Conservation (phyloP, 2,797 vertebrate species). For the Amphiprion clarkii region DNA sequence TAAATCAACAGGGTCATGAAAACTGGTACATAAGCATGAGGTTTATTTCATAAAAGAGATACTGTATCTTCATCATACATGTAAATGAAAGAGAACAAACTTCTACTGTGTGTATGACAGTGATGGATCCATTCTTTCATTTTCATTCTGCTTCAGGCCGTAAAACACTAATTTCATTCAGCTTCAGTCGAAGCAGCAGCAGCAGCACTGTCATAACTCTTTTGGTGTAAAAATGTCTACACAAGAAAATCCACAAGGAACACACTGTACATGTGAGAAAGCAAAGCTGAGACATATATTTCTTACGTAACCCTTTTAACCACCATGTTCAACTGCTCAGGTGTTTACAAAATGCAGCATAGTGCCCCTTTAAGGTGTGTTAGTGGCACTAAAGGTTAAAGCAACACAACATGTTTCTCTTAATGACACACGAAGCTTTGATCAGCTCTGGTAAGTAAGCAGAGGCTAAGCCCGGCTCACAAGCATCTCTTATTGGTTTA, state of each 20-base stretch:
- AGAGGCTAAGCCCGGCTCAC: constrained; percentile 52
- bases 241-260: constrained; percentile 2
- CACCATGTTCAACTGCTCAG: constrained; percentile 22
- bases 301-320: constrained; percentile 27
- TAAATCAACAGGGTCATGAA: constrained; percentile 18
- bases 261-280: not conserved
- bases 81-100: constrained; percentile 10
- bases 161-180: not conserved
- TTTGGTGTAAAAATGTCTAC: not conserved
- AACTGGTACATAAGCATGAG: constrained; percentile 15
- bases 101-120: constrained; percentile 7
- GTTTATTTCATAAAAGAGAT: constrained; percentile 53
- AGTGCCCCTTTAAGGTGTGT: constrained; percentile 49
- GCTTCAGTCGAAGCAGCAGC: constrained; percentile 9
- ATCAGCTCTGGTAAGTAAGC: constrained; percentile 66
- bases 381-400: constrained; percentile 53
- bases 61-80: constrained; percentile 9
- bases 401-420: constrained; percentile 64
- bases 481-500: constrained; percentile 74
- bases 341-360: constrained; percentile 43
- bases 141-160: not conserved
- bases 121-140: constrained; percentile 8
- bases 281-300: not conserved
- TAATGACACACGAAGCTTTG: constrained; percentile 65
- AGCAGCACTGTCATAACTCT: constrained; percentile 1